Percentiles rank a stretch among this genome's conserved stretches.
Evolutionary conservation across 2,113 vertebrate genomes (phyloP).

Genomic region (Calidris pugnax): DNA sequence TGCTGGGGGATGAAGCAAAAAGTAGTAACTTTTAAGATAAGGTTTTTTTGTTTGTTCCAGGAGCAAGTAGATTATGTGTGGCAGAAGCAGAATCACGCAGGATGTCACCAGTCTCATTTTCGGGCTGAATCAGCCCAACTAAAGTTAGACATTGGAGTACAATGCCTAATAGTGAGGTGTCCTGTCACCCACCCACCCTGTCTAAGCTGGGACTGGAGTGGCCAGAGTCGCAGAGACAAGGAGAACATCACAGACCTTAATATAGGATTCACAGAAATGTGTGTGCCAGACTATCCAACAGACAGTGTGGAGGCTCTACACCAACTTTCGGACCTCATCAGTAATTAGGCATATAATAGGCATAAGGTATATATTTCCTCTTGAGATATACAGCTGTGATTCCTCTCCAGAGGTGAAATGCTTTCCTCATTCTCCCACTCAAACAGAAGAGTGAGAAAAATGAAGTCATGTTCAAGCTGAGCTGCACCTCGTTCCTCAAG

Average conservation of each 20-base stretch:
- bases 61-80: rapidly evolving
- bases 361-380: not conserved
- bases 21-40: not conserved
- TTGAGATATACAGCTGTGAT: not conserved
- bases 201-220: not conserved
- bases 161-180: not conserved
- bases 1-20: not conserved
- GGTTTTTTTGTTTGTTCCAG: not conserved
- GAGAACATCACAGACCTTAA: not conserved
- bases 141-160: rapidly evolving
- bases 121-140: not conserved
- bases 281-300: not conserved
- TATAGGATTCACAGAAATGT: not conserved
- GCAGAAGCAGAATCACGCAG: not conserved
- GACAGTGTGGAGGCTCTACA: not conserved
- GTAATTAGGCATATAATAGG: not conserved
- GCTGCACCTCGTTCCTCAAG: not conserved
- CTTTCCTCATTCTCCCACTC: not conserved
- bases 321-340: not conserved
- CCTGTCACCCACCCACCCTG: too few species aligned
- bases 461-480: not conserved
- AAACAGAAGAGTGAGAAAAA: not conserved
- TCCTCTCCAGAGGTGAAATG: not conserved
- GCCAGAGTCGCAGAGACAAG: too few species aligned
- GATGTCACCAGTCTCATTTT: not conserved